Base-by-base conservation (phyloP, 2,113 vertebrate genomes). In the Larimichthys polyactis region DNA sequence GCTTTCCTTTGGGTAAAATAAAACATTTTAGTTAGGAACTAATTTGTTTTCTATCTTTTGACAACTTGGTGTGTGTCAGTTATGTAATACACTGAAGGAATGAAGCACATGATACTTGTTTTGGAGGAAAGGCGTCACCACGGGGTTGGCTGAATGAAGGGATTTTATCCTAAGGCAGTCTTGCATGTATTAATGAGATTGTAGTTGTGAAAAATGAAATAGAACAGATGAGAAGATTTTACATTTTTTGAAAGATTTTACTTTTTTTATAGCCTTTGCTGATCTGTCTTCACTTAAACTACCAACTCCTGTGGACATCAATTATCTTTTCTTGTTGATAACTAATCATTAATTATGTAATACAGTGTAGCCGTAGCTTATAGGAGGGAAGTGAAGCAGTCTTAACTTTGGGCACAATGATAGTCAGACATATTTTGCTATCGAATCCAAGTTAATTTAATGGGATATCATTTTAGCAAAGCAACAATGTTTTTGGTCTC, bases 321-420 rank as follows among this genome's bases (percentile, higher is more conserved):
- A 86, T 90, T 90, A 84, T 84, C 85, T 88, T 71, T 87, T 75
- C 81, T 79, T 78, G 79, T 85, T 91, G 89, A 91, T 89, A 90
- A 89, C 83, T 88, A 83, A 82, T 88, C 83, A 89, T 91, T 89
- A 87, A 92, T 92, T 89, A 90, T 90, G 88, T 90, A 88, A 91
- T 82, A 51, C 72, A 51, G 70, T 81, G 55, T 71, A 79, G 78
- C 65, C 9, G 4, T 59, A 58, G 72, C 82, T 75, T 79, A 77
- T 48, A 65, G 75, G 82, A 36, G 49, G 54, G 67, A 90, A 81
- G 73, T 55, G 54, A 86, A 82, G 79, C 48, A 68, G 58, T 87
- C 60, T 71, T 85, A 75, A 91, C 85, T 92, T 75, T 79, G 49
- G 83, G 85, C 71, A 70, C 48, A 77, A 1, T 80, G 70, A 89